A percentile compares a stretch with the other conserved stretches of the same genome.
phyloP scores from a whole-genome alignment of 1,140 invertebrate genomes.

The Archivesica marissinica region DNA sequence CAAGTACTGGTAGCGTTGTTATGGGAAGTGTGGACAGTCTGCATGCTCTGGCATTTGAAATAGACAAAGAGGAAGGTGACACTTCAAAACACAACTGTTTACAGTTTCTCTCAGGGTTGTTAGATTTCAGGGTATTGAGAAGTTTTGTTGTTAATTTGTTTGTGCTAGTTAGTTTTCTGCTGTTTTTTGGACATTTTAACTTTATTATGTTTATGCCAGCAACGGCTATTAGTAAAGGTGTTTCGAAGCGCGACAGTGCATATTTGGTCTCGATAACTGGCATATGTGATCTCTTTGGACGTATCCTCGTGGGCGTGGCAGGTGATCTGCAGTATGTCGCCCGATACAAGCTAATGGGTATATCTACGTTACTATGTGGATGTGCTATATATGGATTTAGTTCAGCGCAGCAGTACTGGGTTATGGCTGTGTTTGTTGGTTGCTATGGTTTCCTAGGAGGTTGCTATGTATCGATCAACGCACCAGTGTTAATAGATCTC shows the following conservation, averaged over 20 bases:
- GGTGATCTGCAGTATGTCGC: slow-evolving; percentile 70
- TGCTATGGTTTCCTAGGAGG: slow-evolving; percentile 78
- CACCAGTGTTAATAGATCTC: slow-evolving; percentile 77
- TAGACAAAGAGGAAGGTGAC: slow-evolving; percentile 16
- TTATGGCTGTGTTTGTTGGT: slow-evolving; percentile 69
- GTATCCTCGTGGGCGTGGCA: slow-evolving; percentile 69
- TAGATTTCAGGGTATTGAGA: slow-evolving; percentile 74
- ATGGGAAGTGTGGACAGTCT: slow-evolving; percentile 59
- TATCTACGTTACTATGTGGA: slow-evolving; percentile 64
- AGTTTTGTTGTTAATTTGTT: slow-evolving; percentile 72
- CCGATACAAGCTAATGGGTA: slow-evolving; percentile 74
- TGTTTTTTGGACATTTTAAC: slow-evolving; percentile 79
- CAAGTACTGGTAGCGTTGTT: slow-evolving; percentile 47
- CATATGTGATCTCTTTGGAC: slow-evolving; percentile 73
- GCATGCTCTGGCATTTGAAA: slow-evolving; percentile 23
- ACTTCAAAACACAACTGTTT: slow-evolving; percentile 33
- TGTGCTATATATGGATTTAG: slow-evolving; percentile 69
- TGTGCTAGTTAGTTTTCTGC: slow-evolving; percentile 70
- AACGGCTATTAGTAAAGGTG: slow-evolving; percentile 57
- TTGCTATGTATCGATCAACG: slow-evolving; percentile 69
- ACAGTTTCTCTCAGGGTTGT: slow-evolving; percentile 55
- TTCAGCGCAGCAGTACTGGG: slow-evolving; percentile 65
- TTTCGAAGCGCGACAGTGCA: slow-evolving; percentile 71
- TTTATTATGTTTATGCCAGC: slow-evolving; percentile 77
- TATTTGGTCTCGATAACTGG: slow-evolving; percentile 74